Evolutionary conservation across 2,113 vertebrate species (phyloP).

Genomic region (Phylloscopus whistleri): DNA sequence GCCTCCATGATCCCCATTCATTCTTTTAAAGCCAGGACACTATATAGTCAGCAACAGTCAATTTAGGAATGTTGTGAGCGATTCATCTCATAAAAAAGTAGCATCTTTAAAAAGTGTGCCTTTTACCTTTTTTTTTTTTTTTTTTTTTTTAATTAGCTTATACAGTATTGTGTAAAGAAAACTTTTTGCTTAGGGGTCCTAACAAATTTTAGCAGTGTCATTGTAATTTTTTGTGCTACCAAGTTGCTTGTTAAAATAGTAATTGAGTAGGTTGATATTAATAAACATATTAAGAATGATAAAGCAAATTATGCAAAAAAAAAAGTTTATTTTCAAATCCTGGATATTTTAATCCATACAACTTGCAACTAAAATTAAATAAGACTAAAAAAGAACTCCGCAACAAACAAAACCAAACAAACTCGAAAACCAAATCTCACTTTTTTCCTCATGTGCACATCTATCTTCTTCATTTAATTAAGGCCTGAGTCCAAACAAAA

Average conservation of each 20-base stretch:
- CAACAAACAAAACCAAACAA: neutral
- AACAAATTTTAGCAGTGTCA: neutral
- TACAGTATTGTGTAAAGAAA: neutral
- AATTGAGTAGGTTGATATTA: neutral
- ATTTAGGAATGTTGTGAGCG: neutral
- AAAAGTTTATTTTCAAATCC: neutral
- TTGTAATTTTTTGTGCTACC: neutral
- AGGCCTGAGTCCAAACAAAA: neutral
- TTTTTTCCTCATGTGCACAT: rapidly evolving
- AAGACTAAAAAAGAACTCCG: neutral
- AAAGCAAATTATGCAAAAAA: neutral
- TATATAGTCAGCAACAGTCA: neutral
- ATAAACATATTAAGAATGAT: neutral
- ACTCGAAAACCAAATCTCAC: rapidly evolving
- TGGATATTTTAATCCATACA: neutral
- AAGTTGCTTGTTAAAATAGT: neutral
- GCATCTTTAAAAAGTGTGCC: neutral
- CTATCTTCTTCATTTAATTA: neutral
- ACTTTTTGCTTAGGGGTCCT: rapidly evolving
- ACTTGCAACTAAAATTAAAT: neutral
- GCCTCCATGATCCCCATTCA: no score
- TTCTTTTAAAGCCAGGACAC: neutral
- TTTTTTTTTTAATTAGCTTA: neutral
- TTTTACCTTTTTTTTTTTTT: neutral
- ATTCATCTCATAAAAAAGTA: neutral